A percentile compares a stretch with the other conserved stretches of the same genome.
phyloP scores from a whole-genome alignment of 2,888 invertebrate species.

The Mythimna lalbum region DNA sequence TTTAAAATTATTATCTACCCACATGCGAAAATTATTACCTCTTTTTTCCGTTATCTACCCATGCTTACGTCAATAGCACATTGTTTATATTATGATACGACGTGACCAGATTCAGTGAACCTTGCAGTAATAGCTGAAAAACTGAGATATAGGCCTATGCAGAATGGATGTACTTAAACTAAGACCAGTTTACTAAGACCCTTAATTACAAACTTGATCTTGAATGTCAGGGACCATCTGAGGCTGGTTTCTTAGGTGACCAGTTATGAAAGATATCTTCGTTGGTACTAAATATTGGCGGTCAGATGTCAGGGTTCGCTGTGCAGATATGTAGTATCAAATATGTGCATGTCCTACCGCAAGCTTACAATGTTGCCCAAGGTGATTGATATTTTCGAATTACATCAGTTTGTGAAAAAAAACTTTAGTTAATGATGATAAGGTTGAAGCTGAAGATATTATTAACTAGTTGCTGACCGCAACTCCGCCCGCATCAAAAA shows the following conservation, averaged over 20 bases:
- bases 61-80: constrained; percentile 38
- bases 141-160: constrained; percentile 28
- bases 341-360: constrained; percentile 73
- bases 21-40: constrained; percentile 16
- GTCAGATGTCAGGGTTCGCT: constrained; percentile 56
- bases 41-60: constrained; percentile 30
- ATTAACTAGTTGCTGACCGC: not conserved
- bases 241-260: constrained; percentile 6
- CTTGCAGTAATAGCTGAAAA: constrained; percentile 1
- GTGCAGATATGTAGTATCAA: constrained; percentile 36
- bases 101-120: constrained; percentile 31
- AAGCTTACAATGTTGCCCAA: constrained; percentile 67
- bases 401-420: constrained; percentile 39
- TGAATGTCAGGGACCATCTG: constrained; percentile 33
- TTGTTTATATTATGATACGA: constrained; percentile 52
- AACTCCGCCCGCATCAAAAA: too few relatives aligned
- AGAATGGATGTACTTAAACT: constrained; percentile 8
- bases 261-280: constrained; percentile 46
- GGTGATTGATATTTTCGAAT: constrained; percentile 49
- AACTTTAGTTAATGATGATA: not conserved
- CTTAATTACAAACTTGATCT: not conserved
- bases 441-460: not conserved
- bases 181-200: not conserved
- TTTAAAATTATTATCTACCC: constrained; percentile 21
- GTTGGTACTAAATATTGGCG: constrained; percentile 26